Evolutionary conservation across 2,113 vertebrate genomes (phyloP), one percentile per base, ranked within the genome.

Genomic region (Chunga burmeisteri): DNA sequence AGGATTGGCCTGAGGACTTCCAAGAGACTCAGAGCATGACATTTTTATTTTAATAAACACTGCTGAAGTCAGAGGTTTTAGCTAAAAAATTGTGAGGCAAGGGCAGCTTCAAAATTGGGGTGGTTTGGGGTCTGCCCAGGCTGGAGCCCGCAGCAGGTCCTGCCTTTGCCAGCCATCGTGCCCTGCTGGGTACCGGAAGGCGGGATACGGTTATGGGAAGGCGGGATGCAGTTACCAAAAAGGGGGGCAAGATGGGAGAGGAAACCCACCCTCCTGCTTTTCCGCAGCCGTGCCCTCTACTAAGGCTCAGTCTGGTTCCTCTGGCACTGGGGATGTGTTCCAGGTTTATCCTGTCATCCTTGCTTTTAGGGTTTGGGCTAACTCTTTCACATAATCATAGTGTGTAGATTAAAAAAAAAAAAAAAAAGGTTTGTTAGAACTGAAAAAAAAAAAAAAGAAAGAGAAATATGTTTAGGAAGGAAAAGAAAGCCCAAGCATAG

Each of bases 121-220:
- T 67, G n/a, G 32, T 61, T 90, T 78, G 53, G 68, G 26, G 46
- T 61, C 38, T 73, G 46, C 47, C 16, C 65, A 47, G 36, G 47
- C 47, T 73, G 52, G 58, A 86, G 19, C 36, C 27, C 0, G 1
- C 1, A 1, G 67, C 53, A 19, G 46, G 53, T 74, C 40, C n/a
- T 86, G 53, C 23, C 14, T 61, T 61, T 2, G 6, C 52, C 0
- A 2, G 10, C 47, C 1, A 0, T 11, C 38, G 59, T 47, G 53
- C 20, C 52, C 32, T 67, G 55, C 36, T 5, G 16, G 70, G 70
- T 61, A 25, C 53, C 1, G 1, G 20, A 32, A 26, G 3, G 7
- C 1, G 7, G 82, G 59, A 11, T 52, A 32, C 18, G 11, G 56
- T 19, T 56, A 18, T 38, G 38, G 1, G 20, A 32, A 26, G 3